phyloP scores from a whole-genome alignment of 2,888 invertebrate species.

The Drosophila rellima region DNA sequence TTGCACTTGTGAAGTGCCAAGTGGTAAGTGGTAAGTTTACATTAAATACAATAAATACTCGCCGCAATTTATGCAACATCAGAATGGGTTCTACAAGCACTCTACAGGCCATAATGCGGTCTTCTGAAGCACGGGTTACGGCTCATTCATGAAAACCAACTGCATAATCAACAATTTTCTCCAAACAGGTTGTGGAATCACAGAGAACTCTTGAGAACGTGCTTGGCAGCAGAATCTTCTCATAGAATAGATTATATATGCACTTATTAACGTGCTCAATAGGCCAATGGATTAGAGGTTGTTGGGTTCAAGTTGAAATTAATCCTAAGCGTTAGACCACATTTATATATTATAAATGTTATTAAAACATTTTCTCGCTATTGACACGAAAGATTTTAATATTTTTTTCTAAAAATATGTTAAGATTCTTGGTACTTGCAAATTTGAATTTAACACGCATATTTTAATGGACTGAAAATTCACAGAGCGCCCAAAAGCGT shows the following conservation, averaged over 20 bases:
- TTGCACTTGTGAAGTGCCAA: constrained; percentile 71
- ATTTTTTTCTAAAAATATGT: too few relatives aligned
- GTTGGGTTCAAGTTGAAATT: neutral
- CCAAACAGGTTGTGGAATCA: neutral
- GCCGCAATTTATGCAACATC: constrained; percentile 72
- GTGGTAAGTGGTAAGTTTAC: constrained; percentile 71
- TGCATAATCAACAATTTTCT: constrained; percentile 7
- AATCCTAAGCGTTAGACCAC: neutral
- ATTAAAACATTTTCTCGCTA: too few relatives aligned
- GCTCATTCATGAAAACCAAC: constrained; percentile 1
- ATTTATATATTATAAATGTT: too few relatives aligned
- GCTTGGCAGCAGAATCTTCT: constrained; percentile 1
- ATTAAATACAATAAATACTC: constrained; percentile 76
- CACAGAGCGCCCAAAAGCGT: neutral
- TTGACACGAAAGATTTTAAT: too few relatives aligned
- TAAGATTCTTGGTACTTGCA: too few relatives aligned
- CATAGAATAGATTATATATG: neutral
- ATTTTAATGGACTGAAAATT: neutral
- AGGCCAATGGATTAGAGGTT: neutral
- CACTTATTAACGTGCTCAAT: neutral
- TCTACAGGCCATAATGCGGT: constrained; percentile 27
- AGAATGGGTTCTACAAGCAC: constrained; percentile 26
- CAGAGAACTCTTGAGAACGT: neutral
- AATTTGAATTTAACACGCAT: neutral
- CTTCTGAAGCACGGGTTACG: constrained; percentile 4